Evolutionary conservation across 2,888 invertebrate genomes (phyloP), one percentile per base, ranked within the genome.

Genomic region (Octodonta nipae): DNA sequence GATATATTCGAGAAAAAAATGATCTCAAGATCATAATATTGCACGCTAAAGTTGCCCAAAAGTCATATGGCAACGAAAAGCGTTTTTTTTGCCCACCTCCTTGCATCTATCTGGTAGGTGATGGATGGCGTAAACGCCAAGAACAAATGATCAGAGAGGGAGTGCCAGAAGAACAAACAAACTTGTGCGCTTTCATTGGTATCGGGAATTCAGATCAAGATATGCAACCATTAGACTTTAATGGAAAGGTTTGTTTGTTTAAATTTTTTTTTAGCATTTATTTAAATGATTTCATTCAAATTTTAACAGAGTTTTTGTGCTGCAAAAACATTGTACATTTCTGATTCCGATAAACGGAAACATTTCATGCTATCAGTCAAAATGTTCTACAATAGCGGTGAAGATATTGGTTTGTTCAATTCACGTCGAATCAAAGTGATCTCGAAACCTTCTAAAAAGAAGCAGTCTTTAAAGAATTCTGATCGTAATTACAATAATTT

Each of bases 341-440:
- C 93, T 30, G 98, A 98, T 63, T 92, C 95, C 28, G 98, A 99
- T 64, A 98, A 98, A 63, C 71, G 96, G 44, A 99, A 99, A 65
- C 96, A 98, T 65, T 99, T 99, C 58, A 95, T 95, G 89, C 72
- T 98, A 17, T 87, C 91, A 15, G 93, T 96, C 22, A 95, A 96
- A 66, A 93, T 98, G 91, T 96, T 96, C 60, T 96, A 96, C 65
- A 92, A 92, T 15, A 92, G 87, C 57, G 92, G 92, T 15, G 92
- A 95, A 61, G 95, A 98, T 61, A 91, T 99, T 54, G 98, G 98
- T 38, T 84, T 92, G 36, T 99, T 99, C 67, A 87, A 92, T 66
- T 93, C 95, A 60, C 93, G 95, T 65, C 73, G 96, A 54, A 99
- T 99, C 59, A 99, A 99, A 73, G 98, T 99, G 47, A 98, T 98